Conservation (phyloP, 2,797 vertebrate species). For the Galago senegalensis region DNA sequence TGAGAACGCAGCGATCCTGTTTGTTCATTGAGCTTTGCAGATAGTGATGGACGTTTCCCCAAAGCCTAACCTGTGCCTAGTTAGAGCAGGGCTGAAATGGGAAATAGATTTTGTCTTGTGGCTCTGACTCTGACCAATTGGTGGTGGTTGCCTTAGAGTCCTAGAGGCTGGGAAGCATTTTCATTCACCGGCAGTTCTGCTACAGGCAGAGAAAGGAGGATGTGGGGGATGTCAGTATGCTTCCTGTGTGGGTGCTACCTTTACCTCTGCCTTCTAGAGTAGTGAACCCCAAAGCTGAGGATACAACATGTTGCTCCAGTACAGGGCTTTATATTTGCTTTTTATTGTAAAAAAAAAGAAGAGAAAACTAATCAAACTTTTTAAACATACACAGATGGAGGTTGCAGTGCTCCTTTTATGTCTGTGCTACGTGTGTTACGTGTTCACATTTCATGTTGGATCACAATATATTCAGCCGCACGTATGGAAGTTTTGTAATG, state of each 20-base stretch:
- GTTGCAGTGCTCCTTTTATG: neutral
- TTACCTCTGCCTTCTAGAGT: neutral
- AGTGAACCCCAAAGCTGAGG: neutral
- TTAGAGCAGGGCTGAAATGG: neutral
- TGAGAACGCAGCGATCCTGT: neutral
- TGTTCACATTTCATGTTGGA: neutral
- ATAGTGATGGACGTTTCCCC: neutral
- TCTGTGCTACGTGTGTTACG: neutral
- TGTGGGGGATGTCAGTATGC: neutral
- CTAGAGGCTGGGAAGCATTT: neutral
- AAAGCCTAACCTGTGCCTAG: neutral
- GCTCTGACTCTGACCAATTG: neutral
- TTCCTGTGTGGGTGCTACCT: no score
- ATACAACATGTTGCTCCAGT: neutral
- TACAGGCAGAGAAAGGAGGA: neutral
- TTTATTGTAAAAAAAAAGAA: neutral
- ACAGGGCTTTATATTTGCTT: neutral
- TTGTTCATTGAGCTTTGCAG: slow-evolving; percentile 13
- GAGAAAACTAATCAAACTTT: neutral
- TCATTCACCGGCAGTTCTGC: no score
- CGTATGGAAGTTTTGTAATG: neutral
- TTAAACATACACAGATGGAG: neutral
- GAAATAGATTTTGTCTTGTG: neutral
- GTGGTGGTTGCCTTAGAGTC: neutral
- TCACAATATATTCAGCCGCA: neutral